Evolutionary conservation across 2,113 vertebrate genomes (phyloP).

Genomic region (Zosterops borbonicus): DNA sequence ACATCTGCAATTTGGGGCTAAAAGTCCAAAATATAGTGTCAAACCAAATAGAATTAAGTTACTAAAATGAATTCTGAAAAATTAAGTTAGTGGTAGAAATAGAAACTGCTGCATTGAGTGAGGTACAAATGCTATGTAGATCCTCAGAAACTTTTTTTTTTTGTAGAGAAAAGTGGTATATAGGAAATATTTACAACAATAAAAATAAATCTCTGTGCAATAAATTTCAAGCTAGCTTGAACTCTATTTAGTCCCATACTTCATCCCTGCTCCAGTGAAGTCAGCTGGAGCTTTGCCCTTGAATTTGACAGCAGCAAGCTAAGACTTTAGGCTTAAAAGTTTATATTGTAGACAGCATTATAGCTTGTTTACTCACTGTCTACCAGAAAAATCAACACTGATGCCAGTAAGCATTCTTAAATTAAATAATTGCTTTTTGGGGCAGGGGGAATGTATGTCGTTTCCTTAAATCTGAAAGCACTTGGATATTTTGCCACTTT

Average conservation of each 20-base stretch:
- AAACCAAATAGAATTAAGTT: not conserved
- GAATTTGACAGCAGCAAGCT: not conserved
- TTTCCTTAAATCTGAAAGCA: not conserved
- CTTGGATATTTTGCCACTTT: not conserved
- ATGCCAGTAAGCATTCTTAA: not conserved
- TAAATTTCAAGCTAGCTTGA: not conserved
- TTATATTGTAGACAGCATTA: not conserved
- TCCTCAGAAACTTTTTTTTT: not conserved
- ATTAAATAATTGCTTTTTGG: not conserved
- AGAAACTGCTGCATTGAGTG: not conserved
- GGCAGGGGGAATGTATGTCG: not conserved
- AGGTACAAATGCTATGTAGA: not conserved
- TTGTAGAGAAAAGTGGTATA: not conserved
- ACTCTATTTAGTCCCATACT: not conserved
- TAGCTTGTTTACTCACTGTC: not conserved
- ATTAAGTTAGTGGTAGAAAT: not conserved
- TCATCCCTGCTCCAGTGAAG: constrained; percentile 7
- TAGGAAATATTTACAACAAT: not conserved
- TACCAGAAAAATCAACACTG: not conserved
- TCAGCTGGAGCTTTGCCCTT: not conserved
- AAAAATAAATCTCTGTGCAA: not conserved
- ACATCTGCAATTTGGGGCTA: not conserved
- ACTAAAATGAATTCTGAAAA: not conserved
- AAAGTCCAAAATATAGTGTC: not conserved
- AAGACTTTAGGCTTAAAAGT: not conserved